Conservation (phyloP, 2,888 invertebrate species). For the Monochamus alternatus region DNA sequence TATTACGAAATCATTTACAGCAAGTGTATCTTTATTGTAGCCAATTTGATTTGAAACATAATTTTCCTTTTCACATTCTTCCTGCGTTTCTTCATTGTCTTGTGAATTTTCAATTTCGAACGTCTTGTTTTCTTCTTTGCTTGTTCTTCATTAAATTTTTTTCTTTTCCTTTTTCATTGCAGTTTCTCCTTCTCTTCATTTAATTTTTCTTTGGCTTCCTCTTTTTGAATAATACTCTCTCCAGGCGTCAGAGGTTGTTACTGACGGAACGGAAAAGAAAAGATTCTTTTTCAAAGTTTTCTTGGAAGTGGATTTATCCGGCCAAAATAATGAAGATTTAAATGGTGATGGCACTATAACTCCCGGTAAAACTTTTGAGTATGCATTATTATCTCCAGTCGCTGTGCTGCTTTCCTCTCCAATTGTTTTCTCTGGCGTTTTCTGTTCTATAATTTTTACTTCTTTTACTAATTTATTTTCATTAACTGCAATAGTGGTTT, state of each 20-base stretch:
- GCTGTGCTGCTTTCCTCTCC: too few relatives aligned
- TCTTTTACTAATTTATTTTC: too few relatives aligned
- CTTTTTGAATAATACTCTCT: background rate
- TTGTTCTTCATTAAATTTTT: background rate
- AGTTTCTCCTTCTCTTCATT: background rate
- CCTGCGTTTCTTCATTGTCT: background rate
- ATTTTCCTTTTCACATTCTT: slow-evolving; percentile 5
- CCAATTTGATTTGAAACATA: slow-evolving; percentile 3
- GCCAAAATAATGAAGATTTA: slow-evolving; percentile 20
- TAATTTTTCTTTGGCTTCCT: background rate
- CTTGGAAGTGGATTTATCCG: slow-evolving; percentile 39
- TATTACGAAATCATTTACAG: slow-evolving; percentile 9
- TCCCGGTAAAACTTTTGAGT: slow-evolving; percentile 12
- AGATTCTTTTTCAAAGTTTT: slow-evolving; percentile 46
- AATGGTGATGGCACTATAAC: slow-evolving; percentile 22
- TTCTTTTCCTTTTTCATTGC: background rate
- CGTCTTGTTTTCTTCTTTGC: background rate
- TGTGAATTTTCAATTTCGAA: background rate
- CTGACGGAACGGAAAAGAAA: slow-evolving; percentile 51
- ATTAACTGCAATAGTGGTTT: too few relatives aligned
- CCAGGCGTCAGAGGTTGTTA: slow-evolving; percentile 47
- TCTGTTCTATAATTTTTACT: too few relatives aligned
- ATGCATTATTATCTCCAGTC: slow-evolving; percentile 6
- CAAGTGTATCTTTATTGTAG: slow-evolving; percentile 4
- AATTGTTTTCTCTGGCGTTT: too few relatives aligned